Conservation (phyloP, 1,140 invertebrate species). For the Agrypnia vestita region DNA sequence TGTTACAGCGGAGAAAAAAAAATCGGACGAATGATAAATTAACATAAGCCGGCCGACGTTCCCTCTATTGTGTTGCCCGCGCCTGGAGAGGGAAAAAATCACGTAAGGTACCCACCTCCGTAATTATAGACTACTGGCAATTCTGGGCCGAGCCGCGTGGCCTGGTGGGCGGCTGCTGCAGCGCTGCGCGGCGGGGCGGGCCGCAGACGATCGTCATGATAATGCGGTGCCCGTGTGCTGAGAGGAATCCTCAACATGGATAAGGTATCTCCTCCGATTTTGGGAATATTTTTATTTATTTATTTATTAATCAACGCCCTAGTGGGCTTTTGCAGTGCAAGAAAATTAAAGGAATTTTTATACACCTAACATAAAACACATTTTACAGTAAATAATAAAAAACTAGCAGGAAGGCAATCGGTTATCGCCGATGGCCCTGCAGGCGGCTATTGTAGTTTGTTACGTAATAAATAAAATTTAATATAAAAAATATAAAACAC, state of each 20-base stretch:
- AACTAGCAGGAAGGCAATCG: no score
- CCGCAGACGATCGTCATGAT: background rate
- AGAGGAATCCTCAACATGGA: conserved; percentile 3
- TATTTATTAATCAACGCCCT: no score
- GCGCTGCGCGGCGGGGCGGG: background rate
- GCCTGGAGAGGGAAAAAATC: conserved; percentile 7
- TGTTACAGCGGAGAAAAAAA: background rate
- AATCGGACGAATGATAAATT: background rate
- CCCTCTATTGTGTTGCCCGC: background rate
- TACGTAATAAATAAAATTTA: no score
- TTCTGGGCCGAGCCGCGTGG: conserved; percentile 5
- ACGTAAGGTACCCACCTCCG: conserved; percentile 8
- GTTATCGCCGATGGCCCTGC: no score
- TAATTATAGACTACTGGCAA: conserved; percentile 46
- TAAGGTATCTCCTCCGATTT: no score
- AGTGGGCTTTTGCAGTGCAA: no score
- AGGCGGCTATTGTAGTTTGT: no score
- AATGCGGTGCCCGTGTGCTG: background rate
- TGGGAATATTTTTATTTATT: no score
- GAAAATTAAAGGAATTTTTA: no score
- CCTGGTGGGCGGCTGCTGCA: conserved; percentile 16
- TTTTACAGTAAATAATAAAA: no score
- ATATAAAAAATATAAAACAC: no score
- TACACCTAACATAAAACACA: no score
- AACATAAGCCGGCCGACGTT: background rate